Evolutionary conservation across 2,113 vertebrate genomes (phyloP), one percentile per base, ranked within the genome.

Genomic region (Rhinolophus sinicus): DNA sequence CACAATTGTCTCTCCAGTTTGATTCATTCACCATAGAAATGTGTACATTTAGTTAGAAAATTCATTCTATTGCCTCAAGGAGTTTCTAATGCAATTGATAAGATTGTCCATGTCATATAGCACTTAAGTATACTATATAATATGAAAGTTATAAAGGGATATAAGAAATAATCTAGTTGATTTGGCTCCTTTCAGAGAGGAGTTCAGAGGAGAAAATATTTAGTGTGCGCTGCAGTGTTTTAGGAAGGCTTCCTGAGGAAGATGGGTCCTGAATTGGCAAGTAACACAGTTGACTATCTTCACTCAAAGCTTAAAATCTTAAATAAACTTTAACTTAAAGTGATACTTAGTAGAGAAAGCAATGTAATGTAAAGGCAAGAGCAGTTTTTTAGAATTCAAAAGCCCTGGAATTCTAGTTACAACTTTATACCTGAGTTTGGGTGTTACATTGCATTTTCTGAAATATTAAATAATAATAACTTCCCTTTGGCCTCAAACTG

Each of bases 241-340:
- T 64, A 28, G 1, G 26, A 35, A 73, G 12, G 8, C n/a, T 91
- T 18, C 35, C 21, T 65, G 65, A 81, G 21, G 19, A 83, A 85
- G 38, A n/a, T 22, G 30, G 6, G 24, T 38, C 67, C 73, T 67
- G 26, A 87, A 78, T 6, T 88, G 73, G 64, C 73, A 52, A 78
- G 52, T 87, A 89, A 60, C 54, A 50, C 44, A 64, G 2, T 40
- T 89, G 56, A 26, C 56, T 83, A 19, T 38, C 38, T 83, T 94
- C 67, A 78, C 80, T 81, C 56, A 89, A 19, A 56, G 24, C 18
- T 47, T 77, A 52, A 93, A 69, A 60, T n/a, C 28, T 44, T 58
- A 28, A 76, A 76, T 72, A 52, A 76, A 70, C 86, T 94, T 95
- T 76, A 87, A 77, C 54, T 52, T 84, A 52, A 88, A 65, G 30